These are phyloP conservation scores for Galeruca laticollis DNA, from an alignment of 2,888 invertebrate genomes.

Conservation along the genomic window DNA sequence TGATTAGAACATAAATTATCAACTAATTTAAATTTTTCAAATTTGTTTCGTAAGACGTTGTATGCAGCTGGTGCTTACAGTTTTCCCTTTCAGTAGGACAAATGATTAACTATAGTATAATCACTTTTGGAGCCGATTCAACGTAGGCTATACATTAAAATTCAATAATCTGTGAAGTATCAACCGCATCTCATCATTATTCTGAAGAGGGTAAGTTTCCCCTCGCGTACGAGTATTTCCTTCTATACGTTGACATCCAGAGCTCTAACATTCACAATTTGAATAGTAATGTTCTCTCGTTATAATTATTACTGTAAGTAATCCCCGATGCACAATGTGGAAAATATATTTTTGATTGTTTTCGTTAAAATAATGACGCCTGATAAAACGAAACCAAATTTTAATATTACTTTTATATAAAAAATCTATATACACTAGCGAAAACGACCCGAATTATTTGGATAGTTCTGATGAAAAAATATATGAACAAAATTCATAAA, in stretches of 20 bases:
- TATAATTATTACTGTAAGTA: not conserved
- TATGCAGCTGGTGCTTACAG: no score
- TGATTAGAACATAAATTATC: no score
- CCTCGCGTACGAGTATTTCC: not conserved
- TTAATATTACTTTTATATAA: not conserved
- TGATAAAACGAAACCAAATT: no score
- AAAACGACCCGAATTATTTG: no score
- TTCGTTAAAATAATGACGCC: not conserved
- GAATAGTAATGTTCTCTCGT: not conserved
- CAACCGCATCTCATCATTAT: slow-evolving; percentile 7
- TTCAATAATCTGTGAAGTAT: not conserved
- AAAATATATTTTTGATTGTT: not conserved
- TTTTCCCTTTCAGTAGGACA: not conserved
- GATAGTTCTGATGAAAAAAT: no score
- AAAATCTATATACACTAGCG: no score
- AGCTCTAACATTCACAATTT: not conserved
- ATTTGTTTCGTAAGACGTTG: no score
- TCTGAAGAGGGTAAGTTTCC: slow-evolving; percentile 4
- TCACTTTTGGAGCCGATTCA: not conserved
- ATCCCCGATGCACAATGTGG: not conserved
- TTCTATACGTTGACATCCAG: not conserved
- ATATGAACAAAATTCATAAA: no score
- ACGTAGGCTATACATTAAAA: not conserved
- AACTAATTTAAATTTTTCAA: no score
- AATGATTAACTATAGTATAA: not conserved